Evolutionary conservation across 2,797 vertebrate genomes (phyloP), one percentile per base, ranked within the genome.

Genomic region (Propithecus deckenii): DNA sequence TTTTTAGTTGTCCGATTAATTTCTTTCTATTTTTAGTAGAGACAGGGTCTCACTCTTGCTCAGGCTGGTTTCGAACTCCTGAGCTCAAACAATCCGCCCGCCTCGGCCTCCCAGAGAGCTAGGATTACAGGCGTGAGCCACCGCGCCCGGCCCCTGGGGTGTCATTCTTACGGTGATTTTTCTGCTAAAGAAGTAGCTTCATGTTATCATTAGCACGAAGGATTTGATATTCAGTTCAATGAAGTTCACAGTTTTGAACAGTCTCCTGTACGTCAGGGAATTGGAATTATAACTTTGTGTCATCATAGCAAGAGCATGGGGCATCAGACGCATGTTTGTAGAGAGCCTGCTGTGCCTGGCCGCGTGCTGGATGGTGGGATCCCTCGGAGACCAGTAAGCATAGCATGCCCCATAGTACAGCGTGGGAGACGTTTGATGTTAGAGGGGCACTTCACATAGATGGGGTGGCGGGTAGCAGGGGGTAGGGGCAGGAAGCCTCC

Each of bases 401-500:
- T 38, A 79, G 6, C 71, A 3, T 38, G 30, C 20, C n/a, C 4
- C 25, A 23, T 7, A 1, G 0, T 32, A 7, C 10, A n/a, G n/a
- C 4, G 1, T 41, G 50, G 46, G 50, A n/a, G 4, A 35, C 13
- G 32, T 32, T 63, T 50, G 61, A 15, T 71, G n/a, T 74, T 41
- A 52, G 79, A 25, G 75, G 59, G 46, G 41, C 12, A 4, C 52
- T 67, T 83, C 7, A 1, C 41, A 1, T 25, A 71, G n/a, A 32
- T n/a, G 7, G 2, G 75, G 2, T 22, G 63, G 15, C 3, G 3
- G 9, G 23, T 14, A 17, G 32, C 17, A 11, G 7, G 0, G 0
- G 38, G 35, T 17, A 5, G 75, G 30, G 41, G 20, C 65, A 12
- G 72, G 74, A 35, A 50, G 10, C 3, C 32, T 25, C 17, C 38